Percentiles rank a stretch among this genome's conserved stretches.
Evolutionary conservation across 2,888 invertebrate genomes (phyloP).

Genomic region (Baccha elongata): DNA sequence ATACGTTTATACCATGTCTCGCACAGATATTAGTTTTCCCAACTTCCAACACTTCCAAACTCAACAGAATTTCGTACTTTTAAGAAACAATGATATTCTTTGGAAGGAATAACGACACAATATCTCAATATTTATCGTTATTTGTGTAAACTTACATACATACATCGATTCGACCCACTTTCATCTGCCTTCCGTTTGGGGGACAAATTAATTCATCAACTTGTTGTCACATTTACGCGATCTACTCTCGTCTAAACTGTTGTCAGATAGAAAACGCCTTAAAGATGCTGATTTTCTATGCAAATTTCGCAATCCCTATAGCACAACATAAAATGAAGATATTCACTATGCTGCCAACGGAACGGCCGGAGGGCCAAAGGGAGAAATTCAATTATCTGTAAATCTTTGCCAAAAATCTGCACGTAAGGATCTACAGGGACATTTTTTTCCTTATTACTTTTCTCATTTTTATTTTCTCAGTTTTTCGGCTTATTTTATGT

Average conservation of each 20-base stretch:
- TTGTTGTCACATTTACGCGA: slow-evolving; percentile 12
- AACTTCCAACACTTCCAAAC: neutral
- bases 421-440: slow-evolving; percentile 37
- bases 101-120: too few species aligned
- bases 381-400: slow-evolving; percentile 65
- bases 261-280: neutral
- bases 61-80: slow-evolving; percentile 14
- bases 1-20: neutral
- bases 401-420: slow-evolving; percentile 49
- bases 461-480: neutral
- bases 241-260: neutral
- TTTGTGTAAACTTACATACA: slow-evolving; percentile 7
- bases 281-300: slow-evolving; percentile 47
- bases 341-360: slow-evolving; percentile 29
- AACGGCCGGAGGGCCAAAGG: neutral
- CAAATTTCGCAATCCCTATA: slow-evolving; percentile 46
- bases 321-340: slow-evolving; percentile 42
- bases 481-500: slow-evolving; percentile 54
- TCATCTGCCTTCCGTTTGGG: neutral
- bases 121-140: slow-evolving; percentile 6
- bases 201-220: slow-evolving; percentile 26
- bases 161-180: slow-evolving; percentile 1
- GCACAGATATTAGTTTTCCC: slow-evolving; percentile 1
- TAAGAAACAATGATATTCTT: slow-evolving; percentile 2
- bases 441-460: slow-evolving; percentile 12